Evolutionary conservation across 2,113 vertebrate species (phyloP).

Genomic region (Trachemys scripta): DNA sequence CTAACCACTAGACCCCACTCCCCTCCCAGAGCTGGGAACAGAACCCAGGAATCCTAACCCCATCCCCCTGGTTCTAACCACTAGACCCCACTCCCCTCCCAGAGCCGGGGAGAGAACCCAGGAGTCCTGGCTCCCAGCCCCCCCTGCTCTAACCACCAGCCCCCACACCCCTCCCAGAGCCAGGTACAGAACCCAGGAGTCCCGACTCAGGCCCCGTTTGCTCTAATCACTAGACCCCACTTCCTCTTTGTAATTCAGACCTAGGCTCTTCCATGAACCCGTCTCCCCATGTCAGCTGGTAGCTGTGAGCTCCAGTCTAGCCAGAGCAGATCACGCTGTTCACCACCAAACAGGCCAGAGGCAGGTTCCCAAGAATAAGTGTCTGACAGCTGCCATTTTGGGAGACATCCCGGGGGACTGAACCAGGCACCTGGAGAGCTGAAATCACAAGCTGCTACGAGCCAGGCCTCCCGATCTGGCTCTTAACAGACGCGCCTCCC

Average conservation of each 20-base stretch:
- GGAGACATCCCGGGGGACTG: background rate
- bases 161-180: too few species aligned
- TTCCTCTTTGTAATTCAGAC: background rate
- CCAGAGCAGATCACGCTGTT: background rate
- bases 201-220: too few species aligned
- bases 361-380: background rate
- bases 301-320: background rate
- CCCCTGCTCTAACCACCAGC: background rate
- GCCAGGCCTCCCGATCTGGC: background rate
- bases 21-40: too few species aligned
- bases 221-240: background rate
- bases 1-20: too few species aligned
- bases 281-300: background rate
- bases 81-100: background rate
- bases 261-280: background rate
- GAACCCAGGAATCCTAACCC: background rate
- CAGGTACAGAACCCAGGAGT: background rate
- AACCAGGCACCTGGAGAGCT: background rate
- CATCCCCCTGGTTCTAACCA: background rate
- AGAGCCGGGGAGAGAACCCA: background rate
- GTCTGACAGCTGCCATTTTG: background rate
- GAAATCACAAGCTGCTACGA: background rate
- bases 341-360: background rate
- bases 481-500: background rate
- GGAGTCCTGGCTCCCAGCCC: too few species aligned